phyloP scores from a whole-genome alignment of 2,888 invertebrate genomes.

The Julus scandinavius region DNA sequence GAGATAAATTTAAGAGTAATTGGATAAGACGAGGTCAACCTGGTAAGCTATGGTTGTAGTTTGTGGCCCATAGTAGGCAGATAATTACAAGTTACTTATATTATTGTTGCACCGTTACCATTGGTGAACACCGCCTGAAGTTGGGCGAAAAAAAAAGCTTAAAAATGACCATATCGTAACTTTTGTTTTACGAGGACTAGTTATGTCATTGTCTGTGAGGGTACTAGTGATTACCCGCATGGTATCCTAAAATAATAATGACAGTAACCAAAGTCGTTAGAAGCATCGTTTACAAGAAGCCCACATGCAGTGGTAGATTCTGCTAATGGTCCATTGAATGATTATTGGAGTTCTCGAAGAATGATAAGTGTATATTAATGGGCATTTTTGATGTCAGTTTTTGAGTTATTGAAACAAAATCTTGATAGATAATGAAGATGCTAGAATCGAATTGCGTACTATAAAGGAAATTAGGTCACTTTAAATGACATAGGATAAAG shows the following conservation, averaged over 20 bases:
- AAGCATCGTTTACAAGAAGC: not conserved
- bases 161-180: not conserved
- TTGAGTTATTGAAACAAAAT: too few species aligned
- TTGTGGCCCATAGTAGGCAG: not conserved
- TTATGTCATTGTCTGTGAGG: not conserved
- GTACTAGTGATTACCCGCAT: not conserved
- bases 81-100: not conserved
- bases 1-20: conserved; percentile 5
- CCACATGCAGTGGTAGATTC: not conserved
- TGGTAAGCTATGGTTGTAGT: not conserved
- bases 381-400: too few species aligned
- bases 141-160: not conserved
- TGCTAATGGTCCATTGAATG: not conserved
- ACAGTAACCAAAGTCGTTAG: not conserved
- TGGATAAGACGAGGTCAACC: not conserved
- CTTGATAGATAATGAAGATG: too few species aligned
- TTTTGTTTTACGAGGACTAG: not conserved
- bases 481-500: too few species aligned
- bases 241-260: not conserved
- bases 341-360: too few species aligned
- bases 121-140: not conserved
- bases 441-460: too few species aligned
- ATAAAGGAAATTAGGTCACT: too few species aligned
- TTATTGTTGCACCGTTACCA: not conserved
- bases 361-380: too few species aligned